Base-by-base conservation (phyloP, 1,140 invertebrate species). In the Leptoteleia sp. region DNA sequence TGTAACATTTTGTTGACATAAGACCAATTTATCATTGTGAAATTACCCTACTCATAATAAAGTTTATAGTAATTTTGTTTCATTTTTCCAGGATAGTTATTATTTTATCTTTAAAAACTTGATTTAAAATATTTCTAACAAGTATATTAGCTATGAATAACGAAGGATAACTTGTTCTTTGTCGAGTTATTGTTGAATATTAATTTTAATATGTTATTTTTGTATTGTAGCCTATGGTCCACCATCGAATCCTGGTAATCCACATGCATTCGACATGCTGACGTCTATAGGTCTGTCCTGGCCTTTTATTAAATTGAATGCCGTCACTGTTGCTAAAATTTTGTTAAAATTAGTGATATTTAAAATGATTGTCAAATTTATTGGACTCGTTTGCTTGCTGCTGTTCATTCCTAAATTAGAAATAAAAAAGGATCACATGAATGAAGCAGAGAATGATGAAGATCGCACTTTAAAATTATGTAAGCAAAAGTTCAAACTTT, bases 331-430 rank as follows among this genome's bases (percentile, higher is more conserved):
- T n/a, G 93, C 93, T 0, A 95, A 94, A 84, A 91, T 94, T 35
- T 59, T 94, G 35, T 83, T 95, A 6, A 94, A 95, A 82, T 80
- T 95, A 4, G 87, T 94, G 1, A 93, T 95, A 67, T 94, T 95
- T 78, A 94, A 95, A 83, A 93, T 95, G 85, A 92, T 94, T 43
- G 92, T 95, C 11, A 94, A 94, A 81, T 94, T 94, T 82, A 92
- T 95, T 27, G 94, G 93, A 0, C 85, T 94, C 0, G 91, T 95
- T 50, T 95, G 93, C 82, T 88, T 95, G 68, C 82, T 95, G 52
- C 83, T 95, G 5, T 94, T 95, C 65, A 92, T 95, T 48, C 94
- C 94, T 0, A 93, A 93, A 81, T 86, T 95, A 8, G 92, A 92
- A 64, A 85, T 83, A 0, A 84, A 82, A 3, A 86, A 83, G 25